phyloP scores from a whole-genome alignment of 2,888 invertebrate genomes.

The Patella caerulea region DNA sequence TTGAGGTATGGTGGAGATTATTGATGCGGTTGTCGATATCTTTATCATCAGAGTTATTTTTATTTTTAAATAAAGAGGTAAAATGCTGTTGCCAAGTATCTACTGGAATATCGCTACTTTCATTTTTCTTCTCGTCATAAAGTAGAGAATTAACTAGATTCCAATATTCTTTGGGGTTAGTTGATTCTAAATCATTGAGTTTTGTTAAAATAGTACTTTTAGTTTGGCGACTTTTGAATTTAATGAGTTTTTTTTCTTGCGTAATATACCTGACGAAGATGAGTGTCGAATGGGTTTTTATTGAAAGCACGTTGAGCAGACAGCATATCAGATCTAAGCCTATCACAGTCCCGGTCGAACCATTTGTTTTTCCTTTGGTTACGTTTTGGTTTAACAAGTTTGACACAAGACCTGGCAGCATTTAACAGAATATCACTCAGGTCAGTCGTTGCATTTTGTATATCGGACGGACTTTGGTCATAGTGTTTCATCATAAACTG shows the following conservation, averaged over 20 bases:
- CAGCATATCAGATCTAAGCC: neutral
- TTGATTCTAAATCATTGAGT: neutral
- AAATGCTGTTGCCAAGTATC: neutral
- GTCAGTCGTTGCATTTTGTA: neutral
- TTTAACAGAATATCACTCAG: neutral
- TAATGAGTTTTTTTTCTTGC: neutral
- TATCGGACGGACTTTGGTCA: neutral
- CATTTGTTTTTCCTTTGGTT: conserved; percentile 1
- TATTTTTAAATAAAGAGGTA: neutral
- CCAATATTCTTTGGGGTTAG: neutral
- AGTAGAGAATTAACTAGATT: no score
- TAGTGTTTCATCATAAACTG: neutral
- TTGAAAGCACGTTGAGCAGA: neutral
- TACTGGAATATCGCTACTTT: neutral
- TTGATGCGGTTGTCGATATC: neutral
- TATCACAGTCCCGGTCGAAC: conserved; percentile 1
- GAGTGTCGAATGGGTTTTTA: neutral
- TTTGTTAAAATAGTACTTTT: neutral
- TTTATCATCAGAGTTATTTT: neutral
- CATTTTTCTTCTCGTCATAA: no score
- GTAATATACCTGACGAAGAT: neutral
- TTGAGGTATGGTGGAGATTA: neutral
- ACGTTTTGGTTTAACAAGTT: neutral
- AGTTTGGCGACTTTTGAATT: neutral
- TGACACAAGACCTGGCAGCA: neutral